phyloP scores from a whole-genome alignment of 2,113 vertebrate species.

The Macrotus californicus region DNA sequence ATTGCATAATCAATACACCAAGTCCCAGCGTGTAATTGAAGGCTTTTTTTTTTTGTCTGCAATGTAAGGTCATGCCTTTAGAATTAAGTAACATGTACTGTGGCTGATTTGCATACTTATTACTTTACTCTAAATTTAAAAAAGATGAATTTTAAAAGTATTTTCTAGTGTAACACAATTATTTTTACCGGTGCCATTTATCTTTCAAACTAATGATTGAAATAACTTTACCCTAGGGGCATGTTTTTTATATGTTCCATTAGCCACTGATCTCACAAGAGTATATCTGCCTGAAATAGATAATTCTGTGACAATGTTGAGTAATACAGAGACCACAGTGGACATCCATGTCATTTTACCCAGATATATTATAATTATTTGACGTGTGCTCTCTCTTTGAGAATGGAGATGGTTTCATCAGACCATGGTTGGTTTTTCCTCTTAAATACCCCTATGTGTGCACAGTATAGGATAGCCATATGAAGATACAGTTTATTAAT shows the following conservation, averaged over 20 bases:
- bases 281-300: background rate
- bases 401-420: background rate
- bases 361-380: background rate
- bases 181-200: background rate
- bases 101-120: slow-evolving; percentile 57
- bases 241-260: slow-evolving; percentile 1
- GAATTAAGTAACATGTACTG: slow-evolving; percentile 61
- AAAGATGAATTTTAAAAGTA: background rate
- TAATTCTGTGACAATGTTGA: background rate
- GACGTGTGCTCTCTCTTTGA: background rate
- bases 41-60: slow-evolving; percentile 29
- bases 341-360: background rate
- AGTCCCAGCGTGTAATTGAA: slow-evolving; percentile 49
- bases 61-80: slow-evolving; percentile 67
- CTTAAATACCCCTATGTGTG: background rate
- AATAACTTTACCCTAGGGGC: background rate
- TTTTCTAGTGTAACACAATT: background rate
- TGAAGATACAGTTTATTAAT: background rate
- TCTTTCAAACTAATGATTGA: background rate
- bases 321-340: background rate
- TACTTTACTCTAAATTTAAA: background rate
- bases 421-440: background rate
- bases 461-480: background rate
- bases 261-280: background rate
- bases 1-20: slow-evolving; percentile 65